Percentiles rank a stretch among this genome's conserved stretches.
Conservation (phyloP, 2,113 vertebrate genomes). For the Lepidothrix coronata region DNA sequence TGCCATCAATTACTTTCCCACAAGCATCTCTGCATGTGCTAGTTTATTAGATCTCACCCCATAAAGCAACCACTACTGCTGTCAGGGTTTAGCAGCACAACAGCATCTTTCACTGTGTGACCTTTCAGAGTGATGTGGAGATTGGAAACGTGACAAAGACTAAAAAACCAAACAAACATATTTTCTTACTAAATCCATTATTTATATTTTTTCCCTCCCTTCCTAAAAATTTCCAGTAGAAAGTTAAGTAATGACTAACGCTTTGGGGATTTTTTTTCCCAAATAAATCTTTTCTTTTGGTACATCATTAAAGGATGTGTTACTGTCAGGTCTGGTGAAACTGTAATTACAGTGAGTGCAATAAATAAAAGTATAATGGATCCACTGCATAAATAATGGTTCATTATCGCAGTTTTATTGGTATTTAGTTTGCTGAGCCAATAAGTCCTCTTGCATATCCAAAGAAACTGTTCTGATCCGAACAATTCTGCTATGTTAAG, state of each 20-base stretch:
- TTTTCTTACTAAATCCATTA: slow-evolving; percentile 1
- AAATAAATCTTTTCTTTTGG: slow-evolving; percentile 18
- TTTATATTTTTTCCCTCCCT: background rate
- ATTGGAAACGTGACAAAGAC: background rate
- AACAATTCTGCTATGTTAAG: background rate
- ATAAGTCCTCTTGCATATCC: background rate
- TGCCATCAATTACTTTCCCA: background rate
- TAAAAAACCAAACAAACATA: background rate
- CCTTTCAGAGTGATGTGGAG: background rate
- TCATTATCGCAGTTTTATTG: slow-evolving; percentile 54
- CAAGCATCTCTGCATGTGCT: background rate
- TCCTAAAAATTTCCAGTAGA: slow-evolving; percentile 10
- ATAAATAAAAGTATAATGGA: slow-evolving; percentile 58
- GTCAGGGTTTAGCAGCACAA: background rate
- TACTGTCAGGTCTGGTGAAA: slow-evolving; percentile 40
- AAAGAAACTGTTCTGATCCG: background rate
- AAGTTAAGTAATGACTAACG: slow-evolving; percentile 9
- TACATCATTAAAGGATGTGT: slow-evolving; percentile 30
- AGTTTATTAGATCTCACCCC: background rate
- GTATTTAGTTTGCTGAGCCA: slow-evolving; percentile 24
- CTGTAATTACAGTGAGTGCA: slow-evolving; percentile 52
- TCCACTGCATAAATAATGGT: slow-evolving; percentile 50
- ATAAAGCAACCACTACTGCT: background rate
- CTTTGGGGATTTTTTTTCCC: background rate
- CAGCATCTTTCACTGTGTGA: background rate